These are phyloP conservation scores for Drosophila trichaetosa DNA, from an alignment of 2,888 invertebrate species.

Conservation along the genomic window DNA sequence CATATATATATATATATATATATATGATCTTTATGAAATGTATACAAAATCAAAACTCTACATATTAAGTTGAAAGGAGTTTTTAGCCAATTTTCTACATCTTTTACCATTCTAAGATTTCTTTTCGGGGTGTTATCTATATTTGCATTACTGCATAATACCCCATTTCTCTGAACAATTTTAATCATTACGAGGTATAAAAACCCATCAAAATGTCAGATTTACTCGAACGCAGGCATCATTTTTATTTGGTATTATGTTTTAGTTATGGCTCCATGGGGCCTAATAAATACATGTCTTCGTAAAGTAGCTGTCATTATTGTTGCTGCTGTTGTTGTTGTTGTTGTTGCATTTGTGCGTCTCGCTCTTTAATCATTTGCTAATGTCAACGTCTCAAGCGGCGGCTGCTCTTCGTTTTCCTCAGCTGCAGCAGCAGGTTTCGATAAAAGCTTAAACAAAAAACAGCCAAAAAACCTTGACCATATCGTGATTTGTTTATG, in stretches of 20 bases:
- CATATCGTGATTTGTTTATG: slow-evolving; percentile 60
- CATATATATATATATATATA: neutral
- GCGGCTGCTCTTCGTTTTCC: slow-evolving; percentile 43
- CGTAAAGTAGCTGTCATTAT: slow-evolving; percentile 44
- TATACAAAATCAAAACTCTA: neutral
- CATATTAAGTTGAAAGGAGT: neutral
- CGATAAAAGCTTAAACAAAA: slow-evolving; percentile 12
- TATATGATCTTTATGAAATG: neutral
- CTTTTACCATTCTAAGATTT: neutral
- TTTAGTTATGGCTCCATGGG: slow-evolving; percentile 27
- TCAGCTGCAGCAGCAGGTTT: slow-evolving; percentile 71
- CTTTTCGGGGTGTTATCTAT: neutral
- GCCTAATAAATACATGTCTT: slow-evolving; percentile 31
- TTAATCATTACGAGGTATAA: slow-evolving; percentile 4
- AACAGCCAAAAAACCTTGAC: slow-evolving; percentile 67
- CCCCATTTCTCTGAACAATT: no score
- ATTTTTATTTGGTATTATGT: slow-evolving; percentile 45
- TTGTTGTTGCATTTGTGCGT: slow-evolving; percentile 52
- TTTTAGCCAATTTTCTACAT: neutral
- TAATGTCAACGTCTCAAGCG: slow-evolving; percentile 58
- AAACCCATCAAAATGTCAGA: slow-evolving; percentile 18
- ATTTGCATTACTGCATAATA: neutral
- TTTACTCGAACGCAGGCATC: slow-evolving; percentile 55
- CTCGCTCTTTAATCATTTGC: slow-evolving; percentile 54
- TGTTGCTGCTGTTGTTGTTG: slow-evolving; percentile 16